These are phyloP conservation scores for Oegoconia quadripuncta DNA, from an alignment of 2,888 invertebrate genomes.

Conservation along the genomic window DNA sequence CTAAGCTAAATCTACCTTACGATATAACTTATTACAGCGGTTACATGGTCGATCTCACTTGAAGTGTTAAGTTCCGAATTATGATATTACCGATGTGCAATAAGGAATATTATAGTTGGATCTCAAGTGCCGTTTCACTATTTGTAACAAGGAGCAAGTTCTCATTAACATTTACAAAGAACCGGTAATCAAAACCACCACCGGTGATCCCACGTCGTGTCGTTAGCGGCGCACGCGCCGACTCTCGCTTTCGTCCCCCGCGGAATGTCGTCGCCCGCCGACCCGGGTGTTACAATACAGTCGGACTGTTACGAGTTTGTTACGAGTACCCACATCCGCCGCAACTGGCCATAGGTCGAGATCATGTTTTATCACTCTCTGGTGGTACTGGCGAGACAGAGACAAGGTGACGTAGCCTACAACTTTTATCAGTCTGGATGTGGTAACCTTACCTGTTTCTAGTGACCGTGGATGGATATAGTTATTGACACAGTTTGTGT, in stretches of 20 bases:
- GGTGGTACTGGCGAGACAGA: too few relatives aligned
- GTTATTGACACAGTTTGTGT: too few relatives aligned
- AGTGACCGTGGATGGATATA: too few relatives aligned
- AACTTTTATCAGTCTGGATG: too few relatives aligned
- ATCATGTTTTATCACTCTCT: background rate
- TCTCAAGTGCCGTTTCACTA: background rate
- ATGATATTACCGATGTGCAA: too few relatives aligned
- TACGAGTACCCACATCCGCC: slow-evolving; percentile 6
- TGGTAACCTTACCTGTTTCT: too few relatives aligned
- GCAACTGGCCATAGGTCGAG: slow-evolving; percentile 4
- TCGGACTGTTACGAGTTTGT: slow-evolving; percentile 9
- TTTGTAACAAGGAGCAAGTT: background rate
- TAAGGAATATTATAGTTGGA: background rate
- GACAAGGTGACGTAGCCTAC: too few relatives aligned
- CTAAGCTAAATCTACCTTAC: too few relatives aligned
- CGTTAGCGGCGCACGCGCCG: slow-evolving; percentile 37
- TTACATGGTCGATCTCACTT: too few relatives aligned
- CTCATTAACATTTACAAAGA: background rate
- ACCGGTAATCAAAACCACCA: background rate
- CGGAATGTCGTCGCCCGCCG: slow-evolving; percentile 50
- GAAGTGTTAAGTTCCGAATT: too few relatives aligned
- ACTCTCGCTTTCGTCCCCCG: slow-evolving; percentile 57
- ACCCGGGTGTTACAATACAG: slow-evolving; percentile 16
- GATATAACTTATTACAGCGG: too few relatives aligned
- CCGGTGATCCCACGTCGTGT: slow-evolving; percentile 37